Evolutionary conservation across 2,797 vertebrate species (phyloP), one percentile per base, ranked within the genome.

Genomic region (Etheostoma perlongum): DNA sequence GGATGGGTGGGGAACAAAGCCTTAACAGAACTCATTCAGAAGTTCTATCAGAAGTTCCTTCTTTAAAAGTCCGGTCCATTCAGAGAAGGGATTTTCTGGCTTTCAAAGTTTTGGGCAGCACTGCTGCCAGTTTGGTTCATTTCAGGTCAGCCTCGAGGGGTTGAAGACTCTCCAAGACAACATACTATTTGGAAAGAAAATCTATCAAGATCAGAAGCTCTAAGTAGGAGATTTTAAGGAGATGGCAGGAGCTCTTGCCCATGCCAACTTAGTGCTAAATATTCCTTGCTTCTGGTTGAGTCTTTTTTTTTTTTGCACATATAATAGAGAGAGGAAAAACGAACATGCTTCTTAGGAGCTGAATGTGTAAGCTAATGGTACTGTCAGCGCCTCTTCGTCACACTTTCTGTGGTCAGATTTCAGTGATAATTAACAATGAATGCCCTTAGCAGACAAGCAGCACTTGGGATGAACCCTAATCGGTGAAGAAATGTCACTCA

Each of bases 401-500:
- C 76, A 57, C 76, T 81, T 89, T 74, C 72, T 79, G 68, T 49
- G 51, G 44, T 89, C 68, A 47, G 64, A 79, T 89, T 86, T 83
- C 85, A 76, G 6, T 47, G 67, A 66, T 66, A 42, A 85, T 88
- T 75, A 89, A 88, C 86, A 81, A 73, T 88, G 79, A 61, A 84
- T 86, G 83, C 68, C 84, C 76, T 82, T 53, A 81, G 62, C 59
- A 66, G 72, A 77, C 67, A 80, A 83, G 85, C 74, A 84, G 64
- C 76, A 75, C 51, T n/a, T 60, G 23, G 1, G 9, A 70, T 69
- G 64, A 74, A 73, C 76, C 76, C 70, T 21, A 64, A 64, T 76
- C 46, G 48, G 59, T 49, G 67, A 70, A 42, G 62, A 70, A 25
- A 67, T 3, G n/a, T 77, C 83, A 77, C 5, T 87, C 85, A 76